Evolutionary conservation across 1,140 invertebrate genomes (phyloP).

Genomic region (Conus betulinus): DNA sequence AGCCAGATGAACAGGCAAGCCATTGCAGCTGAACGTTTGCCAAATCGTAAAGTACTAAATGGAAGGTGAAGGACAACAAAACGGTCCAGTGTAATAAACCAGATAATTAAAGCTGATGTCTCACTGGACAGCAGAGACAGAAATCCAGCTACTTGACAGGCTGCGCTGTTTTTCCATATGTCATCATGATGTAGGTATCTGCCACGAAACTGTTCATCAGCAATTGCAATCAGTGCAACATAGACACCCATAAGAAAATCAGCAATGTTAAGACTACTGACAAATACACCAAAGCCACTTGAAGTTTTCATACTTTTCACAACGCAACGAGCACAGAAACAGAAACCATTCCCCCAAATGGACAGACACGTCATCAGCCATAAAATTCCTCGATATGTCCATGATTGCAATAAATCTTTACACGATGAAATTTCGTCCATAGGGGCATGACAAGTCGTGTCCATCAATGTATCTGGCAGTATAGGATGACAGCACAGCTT

Average conservation of each 20-base stretch:
- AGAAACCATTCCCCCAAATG: slow-evolving; percentile 48
- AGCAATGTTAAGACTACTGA: slow-evolving; percentile 42
- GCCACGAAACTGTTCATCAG: slow-evolving; percentile 55
- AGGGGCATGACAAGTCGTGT: background rate
- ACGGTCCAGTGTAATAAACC: slow-evolving; percentile 51
- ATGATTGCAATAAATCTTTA: slow-evolving; percentile 42
- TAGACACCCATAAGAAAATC: slow-evolving; percentile 36
- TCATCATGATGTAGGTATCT: slow-evolving; percentile 12
- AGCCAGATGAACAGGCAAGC: slow-evolving; percentile 25
- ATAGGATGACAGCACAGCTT: slow-evolving; percentile 47
- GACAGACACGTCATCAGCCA: slow-evolving; percentile 51
- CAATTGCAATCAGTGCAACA: slow-evolving; percentile 24
- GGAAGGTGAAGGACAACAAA: slow-evolving; percentile 29
- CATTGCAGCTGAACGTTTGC: slow-evolving; percentile 12
- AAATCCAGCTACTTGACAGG: slow-evolving; percentile 30
- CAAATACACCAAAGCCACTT: slow-evolving; percentile 46
- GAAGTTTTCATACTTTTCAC: slow-evolving; percentile 35
- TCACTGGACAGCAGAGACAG: slow-evolving; percentile 41
- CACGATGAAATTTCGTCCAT: slow-evolving; percentile 52
- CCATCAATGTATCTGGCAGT: background rate
- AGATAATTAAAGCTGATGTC: slow-evolving; percentile 34
- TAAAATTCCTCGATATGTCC: slow-evolving; percentile 37
- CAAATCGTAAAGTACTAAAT: slow-evolving; percentile 22
- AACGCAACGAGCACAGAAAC: slow-evolving; percentile 20
- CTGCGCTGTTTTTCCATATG: slow-evolving; percentile 23